Percentiles rank a stretch among this genome's conserved stretches.
phyloP scores from a whole-genome alignment of 2,797 vertebrate genomes.

The Merluccius polli region DNA sequence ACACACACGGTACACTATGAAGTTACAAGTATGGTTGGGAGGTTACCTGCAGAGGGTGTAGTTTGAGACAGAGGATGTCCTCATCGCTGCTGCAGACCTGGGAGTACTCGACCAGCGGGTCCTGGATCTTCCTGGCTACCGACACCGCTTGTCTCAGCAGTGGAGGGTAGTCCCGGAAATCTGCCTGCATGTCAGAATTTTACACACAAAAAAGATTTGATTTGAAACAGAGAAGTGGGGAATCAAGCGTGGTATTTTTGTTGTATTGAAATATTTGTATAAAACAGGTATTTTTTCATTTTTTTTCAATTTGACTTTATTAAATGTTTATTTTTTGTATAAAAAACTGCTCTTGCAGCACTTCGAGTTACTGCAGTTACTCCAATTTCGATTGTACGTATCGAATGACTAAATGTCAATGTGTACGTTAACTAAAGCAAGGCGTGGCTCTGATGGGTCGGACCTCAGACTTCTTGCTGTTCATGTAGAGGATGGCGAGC shows the following conservation, averaged over 20 bases:
- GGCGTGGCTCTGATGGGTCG: background rate
- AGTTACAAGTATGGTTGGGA: background rate
- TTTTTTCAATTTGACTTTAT: too few species aligned
- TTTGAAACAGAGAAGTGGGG: background rate
- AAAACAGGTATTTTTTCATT: too few species aligned
- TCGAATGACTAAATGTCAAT: background rate
- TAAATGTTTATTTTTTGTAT: too few species aligned
- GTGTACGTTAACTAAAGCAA: background rate
- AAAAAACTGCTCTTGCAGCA: background rate
- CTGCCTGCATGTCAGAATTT: slow-evolving; percentile 60
- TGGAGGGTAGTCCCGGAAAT: slow-evolving; percentile 87
- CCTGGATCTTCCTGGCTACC: slow-evolving; percentile 84
- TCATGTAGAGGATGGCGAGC: slow-evolving; percentile 85
- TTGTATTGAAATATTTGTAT: background rate
- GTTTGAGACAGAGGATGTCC: slow-evolving; percentile 86
- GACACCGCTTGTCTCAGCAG: slow-evolving; percentile 85
- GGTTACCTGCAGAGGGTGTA: slow-evolving; percentile 84
- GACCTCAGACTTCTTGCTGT: slow-evolving; percentile 90
- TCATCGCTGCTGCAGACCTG: slow-evolving; percentile 88
- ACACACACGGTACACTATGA: background rate
- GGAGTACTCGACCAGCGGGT: slow-evolving; percentile 85
- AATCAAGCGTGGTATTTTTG: background rate
- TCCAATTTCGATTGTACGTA: background rate
- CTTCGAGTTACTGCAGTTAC: background rate
- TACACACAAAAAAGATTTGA: background rate